These are phyloP conservation scores for Ctenopoma multispine DNA, from an alignment of 2,797 vertebrate species.

Conservation along the genomic window DNA sequence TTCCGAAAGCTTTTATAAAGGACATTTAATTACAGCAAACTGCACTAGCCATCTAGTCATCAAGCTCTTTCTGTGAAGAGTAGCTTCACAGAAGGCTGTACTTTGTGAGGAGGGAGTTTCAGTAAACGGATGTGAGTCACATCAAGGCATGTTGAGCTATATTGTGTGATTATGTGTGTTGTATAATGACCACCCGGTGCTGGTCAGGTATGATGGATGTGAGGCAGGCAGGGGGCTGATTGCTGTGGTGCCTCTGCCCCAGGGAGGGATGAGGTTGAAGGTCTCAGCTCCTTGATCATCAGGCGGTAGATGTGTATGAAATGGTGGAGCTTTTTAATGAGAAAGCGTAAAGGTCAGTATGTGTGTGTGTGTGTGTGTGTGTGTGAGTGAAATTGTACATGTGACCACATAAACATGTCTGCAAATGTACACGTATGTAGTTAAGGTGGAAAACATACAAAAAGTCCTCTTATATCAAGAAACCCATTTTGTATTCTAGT, in stretches of 20 bases:
- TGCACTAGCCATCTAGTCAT: neutral
- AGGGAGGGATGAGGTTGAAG: conserved; percentile 56
- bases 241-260: conserved; percentile 33
- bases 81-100: neutral
- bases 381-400: neutral
- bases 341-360: conserved; percentile 56
- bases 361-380: too few relatives aligned
- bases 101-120: neutral
- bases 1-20: conserved; percentile 14
- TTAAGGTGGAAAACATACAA: neutral
- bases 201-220: conserved; percentile 66
- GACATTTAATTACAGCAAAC: conserved; percentile 4
- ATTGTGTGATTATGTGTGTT: conserved; percentile 43
- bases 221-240: conserved; percentile 66
- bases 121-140: conserved; percentile 3
- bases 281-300: conserved; percentile 53
- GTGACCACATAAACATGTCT: conserved; percentile 4
- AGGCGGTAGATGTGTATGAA: conserved; percentile 50
- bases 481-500: conserved; percentile 26
- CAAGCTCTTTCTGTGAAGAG: conserved; percentile 6
- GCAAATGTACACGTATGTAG: conserved; percentile 16
- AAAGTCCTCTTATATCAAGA: conserved; percentile 31
- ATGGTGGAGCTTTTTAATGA: conserved; percentile 62
- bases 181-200: conserved; percentile 33
- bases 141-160: conserved; percentile 24